A percentile compares a stretch with the other conserved stretches of the same genome.
These are phyloP conservation scores for Oxyura jamaicensis DNA, from an alignment of 2,113 vertebrate genomes.

Conservation along the genomic window DNA sequence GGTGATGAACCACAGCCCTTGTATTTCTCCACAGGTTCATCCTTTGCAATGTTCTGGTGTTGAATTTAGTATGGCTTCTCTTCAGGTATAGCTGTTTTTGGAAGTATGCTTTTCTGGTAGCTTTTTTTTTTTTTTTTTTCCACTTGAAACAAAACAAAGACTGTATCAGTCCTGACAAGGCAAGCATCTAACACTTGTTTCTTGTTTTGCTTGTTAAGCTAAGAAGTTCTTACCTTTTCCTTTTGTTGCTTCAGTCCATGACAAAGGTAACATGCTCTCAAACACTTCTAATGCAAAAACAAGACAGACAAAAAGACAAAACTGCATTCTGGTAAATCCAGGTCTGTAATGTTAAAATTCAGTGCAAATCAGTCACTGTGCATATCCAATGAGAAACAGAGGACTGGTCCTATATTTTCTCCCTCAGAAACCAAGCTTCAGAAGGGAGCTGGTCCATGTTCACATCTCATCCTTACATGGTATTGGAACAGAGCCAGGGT, in stretches of 20 bases:
- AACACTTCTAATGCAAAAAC: not conserved
- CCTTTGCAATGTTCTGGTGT: not conserved
- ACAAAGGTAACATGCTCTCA: not conserved
- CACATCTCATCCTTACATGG: conserved; percentile 45
- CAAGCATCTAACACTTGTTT: not conserved
- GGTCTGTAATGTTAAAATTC: not conserved
- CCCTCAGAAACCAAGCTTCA: not conserved
- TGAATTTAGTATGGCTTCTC: not conserved
- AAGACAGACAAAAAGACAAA: not conserved
- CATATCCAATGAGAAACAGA: not conserved
- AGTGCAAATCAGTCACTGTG: not conserved
- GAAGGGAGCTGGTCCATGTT: not conserved
- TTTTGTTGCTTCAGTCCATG: not conserved
- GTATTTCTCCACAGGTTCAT: not conserved
- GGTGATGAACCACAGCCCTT: not conserved
- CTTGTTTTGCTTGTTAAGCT: not conserved
- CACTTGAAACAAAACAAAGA: not conserved
- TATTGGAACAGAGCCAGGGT: conserved; percentile 11
- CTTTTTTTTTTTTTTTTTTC: not conserved
- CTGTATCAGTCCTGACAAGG: not conserved
- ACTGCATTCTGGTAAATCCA: not conserved
- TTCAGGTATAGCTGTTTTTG: not conserved
- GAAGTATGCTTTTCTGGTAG: not conserved
- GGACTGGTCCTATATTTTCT: not conserved
- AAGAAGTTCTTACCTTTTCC: not conserved